phyloP scores from a whole-genome alignment of 2,797 vertebrate species.

The Clarias pachynema region DNA sequence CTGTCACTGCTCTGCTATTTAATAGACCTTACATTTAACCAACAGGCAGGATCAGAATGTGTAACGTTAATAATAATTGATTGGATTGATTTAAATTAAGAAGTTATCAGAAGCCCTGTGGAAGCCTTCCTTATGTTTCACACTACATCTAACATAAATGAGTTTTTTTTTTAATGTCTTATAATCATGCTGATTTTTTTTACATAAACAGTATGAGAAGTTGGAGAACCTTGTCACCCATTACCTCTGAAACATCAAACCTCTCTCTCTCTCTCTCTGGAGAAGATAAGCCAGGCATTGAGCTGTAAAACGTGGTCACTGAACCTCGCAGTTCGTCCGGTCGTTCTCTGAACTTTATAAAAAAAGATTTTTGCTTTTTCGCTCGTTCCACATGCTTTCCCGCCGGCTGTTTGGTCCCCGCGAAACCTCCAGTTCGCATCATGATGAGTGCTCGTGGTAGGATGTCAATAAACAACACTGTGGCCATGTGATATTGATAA shows the following conservation, averaged over 20 bases:
- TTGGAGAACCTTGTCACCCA: not conserved
- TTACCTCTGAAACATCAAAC: not conserved
- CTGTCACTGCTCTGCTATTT: slow-evolving; percentile 1
- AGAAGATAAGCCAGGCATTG: slow-evolving; percentile 51
- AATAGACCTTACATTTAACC: not conserved
- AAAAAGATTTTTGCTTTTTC: not conserved
- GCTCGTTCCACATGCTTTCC: slow-evolving; percentile 14
- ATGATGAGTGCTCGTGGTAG: slow-evolving; percentile 20
- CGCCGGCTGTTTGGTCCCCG: not conserved
- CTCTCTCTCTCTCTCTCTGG: slow-evolving; percentile 3
- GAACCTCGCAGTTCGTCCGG: slow-evolving; percentile 47
- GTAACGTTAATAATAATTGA: no score
- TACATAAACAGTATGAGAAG: not conserved
- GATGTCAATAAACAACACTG: slow-evolving; percentile 31
- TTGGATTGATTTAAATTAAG: not conserved
- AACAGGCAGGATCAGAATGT: not conserved
- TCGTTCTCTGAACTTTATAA: slow-evolving; percentile 51
- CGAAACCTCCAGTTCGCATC: not conserved
- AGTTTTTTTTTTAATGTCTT: not conserved
- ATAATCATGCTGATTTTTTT: not conserved
- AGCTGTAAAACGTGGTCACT: slow-evolving; percentile 53
- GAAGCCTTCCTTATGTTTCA: not conserved
- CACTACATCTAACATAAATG: not conserved
- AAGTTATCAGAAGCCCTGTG: not conserved
- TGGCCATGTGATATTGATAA: not conserved